Conservation (phyloP, 2,797 vertebrate species). For the Micrastur ruficollis region DNA sequence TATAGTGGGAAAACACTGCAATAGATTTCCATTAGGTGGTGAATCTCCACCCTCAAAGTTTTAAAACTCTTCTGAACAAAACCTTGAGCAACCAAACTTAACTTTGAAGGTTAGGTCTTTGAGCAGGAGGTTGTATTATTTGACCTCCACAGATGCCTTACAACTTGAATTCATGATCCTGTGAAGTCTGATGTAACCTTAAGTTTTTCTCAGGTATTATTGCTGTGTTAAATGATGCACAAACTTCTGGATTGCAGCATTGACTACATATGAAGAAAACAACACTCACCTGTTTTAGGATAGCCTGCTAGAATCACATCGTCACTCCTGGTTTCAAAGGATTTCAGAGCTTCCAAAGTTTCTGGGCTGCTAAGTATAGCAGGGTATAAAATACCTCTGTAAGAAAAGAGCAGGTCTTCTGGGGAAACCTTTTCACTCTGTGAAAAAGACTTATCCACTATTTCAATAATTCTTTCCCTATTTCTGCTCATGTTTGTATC, state of each 20-base stretch:
- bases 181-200: background rate
- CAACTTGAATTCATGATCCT: background rate
- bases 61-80: background rate
- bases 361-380: slow-evolving; percentile 52
- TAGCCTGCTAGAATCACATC: slow-evolving; percentile 78
- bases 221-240: background rate
- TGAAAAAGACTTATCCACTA: background rate
- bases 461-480: background rate
- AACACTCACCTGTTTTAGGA: slow-evolving; percentile 80
- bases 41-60: background rate
- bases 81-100: background rate
- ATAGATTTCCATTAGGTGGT: background rate
- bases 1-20: background rate
- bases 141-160: background rate
- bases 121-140: background rate
- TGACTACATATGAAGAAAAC: background rate
- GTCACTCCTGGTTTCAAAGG: slow-evolving; percentile 61
- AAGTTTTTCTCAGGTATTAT: background rate
- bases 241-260: background rate
- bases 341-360: slow-evolving; percentile 66
- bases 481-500: background rate
- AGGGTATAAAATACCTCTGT: slow-evolving; percentile 73
- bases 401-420: slow-evolving; percentile 73
- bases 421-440: background rate
- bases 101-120: background rate